A percentile compares a stretch with the other conserved stretches of the same genome.
Evolutionary conservation across 2,888 invertebrate genomes (phyloP).

Genomic region (Cabera pusaria): DNA sequence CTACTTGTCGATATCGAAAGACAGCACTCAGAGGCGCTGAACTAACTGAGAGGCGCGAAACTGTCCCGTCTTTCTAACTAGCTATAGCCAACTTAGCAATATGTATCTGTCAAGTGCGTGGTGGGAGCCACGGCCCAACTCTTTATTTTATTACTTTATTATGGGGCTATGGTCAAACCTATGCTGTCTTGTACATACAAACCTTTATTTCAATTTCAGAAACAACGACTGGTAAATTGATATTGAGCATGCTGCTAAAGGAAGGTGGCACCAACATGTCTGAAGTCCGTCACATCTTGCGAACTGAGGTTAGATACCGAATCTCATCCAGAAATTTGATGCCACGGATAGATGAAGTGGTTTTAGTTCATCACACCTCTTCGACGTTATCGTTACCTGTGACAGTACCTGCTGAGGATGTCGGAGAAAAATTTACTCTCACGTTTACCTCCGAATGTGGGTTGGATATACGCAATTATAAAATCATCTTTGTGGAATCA

Average conservation of each 20-base stretch:
- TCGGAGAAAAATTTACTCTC: conserved; percentile 60
- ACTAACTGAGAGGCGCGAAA: no score
- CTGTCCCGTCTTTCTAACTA: no score
- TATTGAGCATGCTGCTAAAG: conserved; percentile 59
- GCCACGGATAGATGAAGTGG: conserved; percentile 53
- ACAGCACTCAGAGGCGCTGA: no score
- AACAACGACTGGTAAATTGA: conserved; percentile 61
- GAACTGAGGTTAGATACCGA: conserved; percentile 49
- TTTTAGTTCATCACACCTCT: conserved; percentile 54
- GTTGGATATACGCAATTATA: conserved; percentile 72
- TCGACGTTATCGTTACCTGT: conserved; percentile 53
- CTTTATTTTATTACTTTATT: no score
- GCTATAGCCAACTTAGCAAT: no score
- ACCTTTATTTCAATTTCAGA: conserved; percentile 45
- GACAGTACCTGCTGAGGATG: conserved; percentile 52
- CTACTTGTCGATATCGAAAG: no score
- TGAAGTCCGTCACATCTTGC: conserved; percentile 63
- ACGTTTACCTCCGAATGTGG: conserved; percentile 71
- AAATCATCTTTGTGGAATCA: conserved; percentile 54
- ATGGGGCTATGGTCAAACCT: no score
- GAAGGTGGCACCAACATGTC: conserved; percentile 67
- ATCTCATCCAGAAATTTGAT: conserved; percentile 54
- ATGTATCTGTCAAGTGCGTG: no score
- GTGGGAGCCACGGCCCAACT: no score
- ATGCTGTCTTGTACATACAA: no score